Conservation (phyloP, 1,140 invertebrate species). For the Holotrichia oblita region DNA sequence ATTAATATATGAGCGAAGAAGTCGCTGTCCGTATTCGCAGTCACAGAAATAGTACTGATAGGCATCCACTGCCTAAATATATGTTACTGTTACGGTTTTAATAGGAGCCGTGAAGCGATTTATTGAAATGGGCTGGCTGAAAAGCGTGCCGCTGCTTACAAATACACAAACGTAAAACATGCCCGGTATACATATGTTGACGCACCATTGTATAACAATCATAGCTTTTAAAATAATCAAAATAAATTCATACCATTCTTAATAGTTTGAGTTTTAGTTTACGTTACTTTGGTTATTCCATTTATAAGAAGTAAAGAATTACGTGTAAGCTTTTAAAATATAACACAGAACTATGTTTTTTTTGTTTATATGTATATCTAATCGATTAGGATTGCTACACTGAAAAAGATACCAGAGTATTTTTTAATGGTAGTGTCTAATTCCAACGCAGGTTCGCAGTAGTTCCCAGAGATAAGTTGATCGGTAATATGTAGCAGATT, state of each 20-base stretch:
- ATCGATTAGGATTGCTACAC: background rate
- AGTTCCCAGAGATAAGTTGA: too few species aligned
- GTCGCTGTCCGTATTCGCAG: conserved; percentile 15
- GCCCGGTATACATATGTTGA: conserved; percentile 28
- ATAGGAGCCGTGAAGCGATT: conserved; percentile 44
- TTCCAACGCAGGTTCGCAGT: too few species aligned
- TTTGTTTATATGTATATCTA: background rate
- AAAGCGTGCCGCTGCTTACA: conserved; percentile 45
- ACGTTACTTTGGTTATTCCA: conserved; percentile 18
- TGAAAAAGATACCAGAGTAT: background rate
- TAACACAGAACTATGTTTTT: background rate
- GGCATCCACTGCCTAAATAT: conserved; percentile 39
- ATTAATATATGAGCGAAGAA: conserved; percentile 23
- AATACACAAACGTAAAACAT: conserved; percentile 43
- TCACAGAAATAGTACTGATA: conserved; percentile 39
- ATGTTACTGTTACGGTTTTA: conserved; percentile 45
- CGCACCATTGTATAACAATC: conserved; percentile 35
- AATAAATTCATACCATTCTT: conserved; percentile 9
- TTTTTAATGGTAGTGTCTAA: too few species aligned
- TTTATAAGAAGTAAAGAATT: too few species aligned
- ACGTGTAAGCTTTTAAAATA: too few species aligned
- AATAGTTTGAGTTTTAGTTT: conserved; percentile 13
- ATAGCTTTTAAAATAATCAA: conserved; percentile 37
- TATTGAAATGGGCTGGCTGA: conserved; percentile 46
- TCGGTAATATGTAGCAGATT: too few species aligned